Evolutionary conservation across 2,113 vertebrate genomes (phyloP), one percentile per base, ranked within the genome.

Genomic region (Rafetus swinhoei): DNA sequence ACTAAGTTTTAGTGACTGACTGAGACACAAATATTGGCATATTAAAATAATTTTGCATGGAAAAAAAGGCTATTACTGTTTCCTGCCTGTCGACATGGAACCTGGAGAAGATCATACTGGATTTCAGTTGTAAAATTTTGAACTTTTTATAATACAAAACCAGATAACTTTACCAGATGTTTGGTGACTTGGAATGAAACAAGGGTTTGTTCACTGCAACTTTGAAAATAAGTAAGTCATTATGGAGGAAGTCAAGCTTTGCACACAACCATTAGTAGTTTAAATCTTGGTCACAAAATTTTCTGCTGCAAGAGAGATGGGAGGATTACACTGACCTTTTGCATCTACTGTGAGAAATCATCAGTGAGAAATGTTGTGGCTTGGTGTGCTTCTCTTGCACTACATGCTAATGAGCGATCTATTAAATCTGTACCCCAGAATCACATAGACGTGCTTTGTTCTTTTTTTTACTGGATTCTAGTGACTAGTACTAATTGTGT

Each of bases 401-500:
- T 88, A 39, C 1, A 1, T 3, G 0, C 52, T 79, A 83, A 45
- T 32, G 39, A 22, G 90, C 86, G 39, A 22, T 91, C 86, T 87
- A 80, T 60, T 15, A 39, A n/a, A 8, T 74, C 19, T 56, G 3
- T 52, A 69, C 72, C 35, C 35, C 29, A 82, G 60, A 35, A 86
- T 60, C 56, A 4, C 35, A 57, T 82, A 62, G 19, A 56, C 10
- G 79, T 60, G 8, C 88, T 35, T 25, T 29, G 18, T 85, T 79
- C 22, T 62, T 85, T 24, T 12, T 12, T 45, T 69, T 22, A 77
- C 54, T 56, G 2, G 52, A 87, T 90, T 54, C 27, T 93, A 72
- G 76, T 60, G n/a, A n/a, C 52, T 27, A 32, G 45, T 91, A 90
- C 74, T 74, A 54, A 81, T 88, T 92, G 54, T 92, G 83, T 87